These are phyloP conservation scores for Pangasianodon gigas DNA, from an alignment of 2,113 vertebrate species.

Conservation along the genomic window DNA sequence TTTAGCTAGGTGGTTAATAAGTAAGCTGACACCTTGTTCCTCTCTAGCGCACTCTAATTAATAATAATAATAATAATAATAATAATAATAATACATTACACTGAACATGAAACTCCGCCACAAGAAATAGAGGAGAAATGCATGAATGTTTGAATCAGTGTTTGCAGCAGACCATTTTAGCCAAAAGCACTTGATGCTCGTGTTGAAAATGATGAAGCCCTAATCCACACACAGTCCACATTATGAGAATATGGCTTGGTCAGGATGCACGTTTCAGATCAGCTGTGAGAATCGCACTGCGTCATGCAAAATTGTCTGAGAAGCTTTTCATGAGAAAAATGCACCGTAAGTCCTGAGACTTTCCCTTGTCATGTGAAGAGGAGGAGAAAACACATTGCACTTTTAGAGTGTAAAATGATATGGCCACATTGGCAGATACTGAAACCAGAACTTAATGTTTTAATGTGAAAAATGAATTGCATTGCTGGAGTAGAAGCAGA, in stretches of 20 bases:
- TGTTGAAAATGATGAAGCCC: not conserved
- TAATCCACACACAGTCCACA: not conserved
- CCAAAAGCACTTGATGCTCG: not conserved
- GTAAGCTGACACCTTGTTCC: conserved; percentile 20
- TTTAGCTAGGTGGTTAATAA: conserved; percentile 65
- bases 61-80: not conserved
- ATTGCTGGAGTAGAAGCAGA: not conserved
- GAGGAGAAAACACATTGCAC: not conserved
- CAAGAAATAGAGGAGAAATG: not conserved
- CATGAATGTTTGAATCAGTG: not conserved
- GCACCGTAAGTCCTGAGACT: not conserved
- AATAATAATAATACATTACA: not conserved
- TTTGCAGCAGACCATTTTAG: not conserved
- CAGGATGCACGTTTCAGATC: not conserved
- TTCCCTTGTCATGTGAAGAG: not conserved
- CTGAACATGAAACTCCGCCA: conserved; percentile 38
- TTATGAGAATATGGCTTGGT: not conserved
- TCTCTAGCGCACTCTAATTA: conserved; percentile 39
- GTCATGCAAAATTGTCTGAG: not conserved
- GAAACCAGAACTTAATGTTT: not conserved
- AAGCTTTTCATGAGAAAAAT: not conserved
- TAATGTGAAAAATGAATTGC: not conserved
- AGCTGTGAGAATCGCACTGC: not conserved
- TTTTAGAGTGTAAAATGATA: not conserved
- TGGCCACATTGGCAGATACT: not conserved